Conservation (phyloP, 2,888 invertebrate genomes). For the Eudasyphora cyanicolor region DNA sequence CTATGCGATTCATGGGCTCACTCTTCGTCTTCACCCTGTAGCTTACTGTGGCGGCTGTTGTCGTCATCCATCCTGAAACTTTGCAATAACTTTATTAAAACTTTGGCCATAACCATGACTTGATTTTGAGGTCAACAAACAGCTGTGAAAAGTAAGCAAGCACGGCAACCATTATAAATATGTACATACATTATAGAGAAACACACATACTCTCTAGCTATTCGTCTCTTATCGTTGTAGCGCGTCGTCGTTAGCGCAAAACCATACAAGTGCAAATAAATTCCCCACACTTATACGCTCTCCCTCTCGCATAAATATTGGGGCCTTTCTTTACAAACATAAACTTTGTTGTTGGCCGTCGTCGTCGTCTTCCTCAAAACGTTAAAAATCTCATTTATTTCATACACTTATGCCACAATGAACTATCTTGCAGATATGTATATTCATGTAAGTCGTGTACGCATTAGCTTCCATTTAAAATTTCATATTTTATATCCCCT, state of each 20-base stretch:
- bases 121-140: constrained; percentile 80
- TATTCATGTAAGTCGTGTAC: too few species aligned
- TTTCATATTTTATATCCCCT: constrained; percentile 16
- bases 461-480: constrained; percentile 6
- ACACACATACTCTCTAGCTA: too few species aligned
- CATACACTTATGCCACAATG: not conserved
- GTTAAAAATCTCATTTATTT: not conserved
- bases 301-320: not conserved
- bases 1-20: not conserved
- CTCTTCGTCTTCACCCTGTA: not conserved
- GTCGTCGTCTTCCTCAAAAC: not conserved
- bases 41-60: not conserved
- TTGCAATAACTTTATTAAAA: constrained; percentile 36
- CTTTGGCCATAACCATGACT: constrained; percentile 79
- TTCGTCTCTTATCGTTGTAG: not conserved
- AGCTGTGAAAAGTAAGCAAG: constrained; percentile 74
- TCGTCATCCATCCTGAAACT: not conserved
- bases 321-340: not conserved
- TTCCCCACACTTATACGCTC: not conserved
- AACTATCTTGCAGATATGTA: not conserved
- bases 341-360: too few species aligned
- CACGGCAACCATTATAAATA: not conserved
- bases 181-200: not conserved
- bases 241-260: not conserved
- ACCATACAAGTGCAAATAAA: constrained; percentile 24